Base-by-base conservation (phyloP, 2,888 invertebrate species). In the Nemotelus pantherinus region DNA sequence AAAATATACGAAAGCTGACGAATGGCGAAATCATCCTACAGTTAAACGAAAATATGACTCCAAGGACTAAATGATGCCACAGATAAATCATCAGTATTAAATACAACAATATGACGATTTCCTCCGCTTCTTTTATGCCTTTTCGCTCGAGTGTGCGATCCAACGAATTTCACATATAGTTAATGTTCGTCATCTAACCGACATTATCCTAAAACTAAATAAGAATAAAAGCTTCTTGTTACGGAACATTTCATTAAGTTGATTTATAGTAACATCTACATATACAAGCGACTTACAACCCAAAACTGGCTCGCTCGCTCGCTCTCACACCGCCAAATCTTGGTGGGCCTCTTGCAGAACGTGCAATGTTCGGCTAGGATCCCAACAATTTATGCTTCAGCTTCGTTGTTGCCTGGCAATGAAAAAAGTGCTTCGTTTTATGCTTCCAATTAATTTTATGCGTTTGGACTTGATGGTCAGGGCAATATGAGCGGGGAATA, bases 121-220 rank as follows among this genome's bases (percentile, higher is more conserved):
- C 5, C 53, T 39, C 55, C n/a, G 43, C 41, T 53, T 55, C 39
- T 55, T 7, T 45, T 55, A 9, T 67, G 65, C 45, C 55, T 53
- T 55, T 25, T 70, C 2, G 3, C 70, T 55, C 53, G 41, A 70
- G 53, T 70, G 55, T 43, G 50, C 43, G 3, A 41, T 43, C 41
- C 43, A 55, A 43, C 70, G 47, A 70, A 70, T 55, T 53, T 53
- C 70, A 60, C 74, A 74, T 74, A 74, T 74, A 74, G 74, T 74
- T 74, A 74, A 74, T 74, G 74, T 45, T 48, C 60, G 63, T 74
- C 74, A 74, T 74, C 74, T 63, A 74, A 74, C 74, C 25, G 63
- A 63, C 74, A 74, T 74, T 74, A 74, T 74, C 74, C 74, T 74
- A 74, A 74, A 74, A 74, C 74, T 74, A 74, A 74, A 74, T 74